Percentiles rank a stretch among this genome's conserved stretches.
phyloP scores from a whole-genome alignment of 2,113 vertebrate genomes.

The Platanista minor region DNA sequence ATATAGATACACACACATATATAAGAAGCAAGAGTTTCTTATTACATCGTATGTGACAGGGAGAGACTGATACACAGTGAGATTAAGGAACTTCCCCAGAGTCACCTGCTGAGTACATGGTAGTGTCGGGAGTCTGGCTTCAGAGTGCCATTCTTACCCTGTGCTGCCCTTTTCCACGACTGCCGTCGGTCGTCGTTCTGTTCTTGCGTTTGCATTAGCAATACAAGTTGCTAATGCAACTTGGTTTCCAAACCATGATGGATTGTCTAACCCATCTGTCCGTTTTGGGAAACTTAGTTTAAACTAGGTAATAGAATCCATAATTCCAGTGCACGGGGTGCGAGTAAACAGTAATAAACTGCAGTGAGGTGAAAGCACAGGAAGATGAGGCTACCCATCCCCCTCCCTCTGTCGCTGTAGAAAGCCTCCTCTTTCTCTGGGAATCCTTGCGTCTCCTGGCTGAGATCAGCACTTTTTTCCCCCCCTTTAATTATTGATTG shows the following conservation, averaged over 20 bases:
- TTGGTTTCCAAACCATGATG: neutral
- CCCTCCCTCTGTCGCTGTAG: accelerated
- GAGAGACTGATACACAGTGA: neutral
- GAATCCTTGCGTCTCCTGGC: neutral
- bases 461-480: neutral
- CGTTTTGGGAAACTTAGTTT: neutral
- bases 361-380: neutral
- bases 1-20: too few species aligned
- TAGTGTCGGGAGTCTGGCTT: neutral
- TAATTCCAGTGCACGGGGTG: neutral
- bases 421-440: neutral
- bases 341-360: too few species aligned
- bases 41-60: neutral
- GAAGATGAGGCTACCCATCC: accelerated
- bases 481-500: too few species aligned
- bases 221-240: too few species aligned
- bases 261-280: neutral
- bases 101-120: neutral
- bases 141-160: neutral
- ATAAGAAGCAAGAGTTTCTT: neutral
- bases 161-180: neutral
- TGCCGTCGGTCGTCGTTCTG: neutral
- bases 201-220: neutral
- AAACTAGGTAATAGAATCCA: neutral
- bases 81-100: neutral